Percentiles rank a stretch among this genome's conserved stretches.
These are phyloP conservation scores for Desmophyllum pertusum DNA, from an alignment of 92 coral and sea anemone genomes.

Conservation along the genomic window DNA sequence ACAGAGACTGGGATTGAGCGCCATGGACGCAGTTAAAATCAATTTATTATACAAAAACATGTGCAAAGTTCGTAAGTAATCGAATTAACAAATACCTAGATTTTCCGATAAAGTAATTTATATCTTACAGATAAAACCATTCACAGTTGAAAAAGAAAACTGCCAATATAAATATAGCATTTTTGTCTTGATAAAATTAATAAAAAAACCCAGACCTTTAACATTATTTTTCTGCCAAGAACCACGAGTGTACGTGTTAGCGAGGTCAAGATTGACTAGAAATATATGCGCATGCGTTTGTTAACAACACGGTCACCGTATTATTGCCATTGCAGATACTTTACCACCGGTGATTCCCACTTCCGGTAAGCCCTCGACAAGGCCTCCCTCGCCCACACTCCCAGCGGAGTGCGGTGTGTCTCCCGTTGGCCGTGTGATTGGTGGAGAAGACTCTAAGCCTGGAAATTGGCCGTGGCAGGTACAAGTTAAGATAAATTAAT, in stretches of 20 bases:
- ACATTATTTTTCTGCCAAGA: no score
- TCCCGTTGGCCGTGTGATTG: slow-evolving; percentile 53
- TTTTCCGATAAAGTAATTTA: neutral
- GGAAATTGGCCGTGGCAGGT: slow-evolving; percentile 85
- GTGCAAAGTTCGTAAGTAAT: neutral
- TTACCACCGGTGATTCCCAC: neutral
- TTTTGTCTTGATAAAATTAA: no score
- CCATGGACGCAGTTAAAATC: slow-evolving; percentile 28
- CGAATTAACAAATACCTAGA: neutral
- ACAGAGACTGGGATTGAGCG: slow-evolving; percentile 43
- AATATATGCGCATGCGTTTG: no score
- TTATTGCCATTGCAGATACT: neutral
- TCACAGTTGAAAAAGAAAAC: neutral
- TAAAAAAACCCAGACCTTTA: no score
- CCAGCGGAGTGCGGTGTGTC: slow-evolving; percentile 10
- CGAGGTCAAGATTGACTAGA: neutral
- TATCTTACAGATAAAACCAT: neutral
- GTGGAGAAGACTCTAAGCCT: slow-evolving; percentile 66
- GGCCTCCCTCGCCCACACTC: neutral
- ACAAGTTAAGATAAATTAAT: neutral
- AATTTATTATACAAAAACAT: slow-evolving; percentile 25
- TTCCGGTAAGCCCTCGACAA: neutral
- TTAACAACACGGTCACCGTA: no score
- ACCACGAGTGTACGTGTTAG: no score
- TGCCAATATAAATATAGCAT: no score